These are phyloP conservation scores for Pomatorhinus ruficollis DNA, from an alignment of 2,113 vertebrate genomes.

Conservation along the genomic window DNA sequence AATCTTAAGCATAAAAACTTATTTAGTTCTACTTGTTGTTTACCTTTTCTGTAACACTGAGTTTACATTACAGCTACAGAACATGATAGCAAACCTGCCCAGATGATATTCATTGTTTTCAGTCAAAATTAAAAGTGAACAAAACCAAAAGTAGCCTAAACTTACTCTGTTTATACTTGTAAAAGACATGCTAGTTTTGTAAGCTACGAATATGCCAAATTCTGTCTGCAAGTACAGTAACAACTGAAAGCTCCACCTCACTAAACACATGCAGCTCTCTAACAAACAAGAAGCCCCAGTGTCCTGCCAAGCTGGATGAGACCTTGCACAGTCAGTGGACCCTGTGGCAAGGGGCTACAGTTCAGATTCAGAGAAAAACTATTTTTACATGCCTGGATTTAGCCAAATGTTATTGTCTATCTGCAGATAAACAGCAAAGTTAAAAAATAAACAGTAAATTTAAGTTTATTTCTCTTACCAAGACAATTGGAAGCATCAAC, in stretches of 20 bases:
- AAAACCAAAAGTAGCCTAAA: not conserved
- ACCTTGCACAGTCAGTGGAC: not conserved
- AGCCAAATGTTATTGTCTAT: not conserved
- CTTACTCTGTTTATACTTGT: not conserved
- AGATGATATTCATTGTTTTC: not conserved
- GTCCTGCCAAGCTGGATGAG: not conserved
- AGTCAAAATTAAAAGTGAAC: not conserved
- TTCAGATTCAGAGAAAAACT: not conserved
- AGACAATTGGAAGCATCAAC: constrained; percentile 96
- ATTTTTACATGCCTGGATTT: not conserved
- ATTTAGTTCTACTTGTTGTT: not conserved
- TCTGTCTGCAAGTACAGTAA: not conserved
- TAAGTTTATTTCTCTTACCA: constrained; percentile 76
- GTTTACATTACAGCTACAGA: not conserved
- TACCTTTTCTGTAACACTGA: not conserved
- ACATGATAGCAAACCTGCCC: not conserved
- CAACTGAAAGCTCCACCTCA: not conserved
- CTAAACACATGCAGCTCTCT: not conserved
- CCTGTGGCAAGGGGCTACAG: not conserved
- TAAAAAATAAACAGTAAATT: not conserved
- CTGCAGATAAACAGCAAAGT: not conserved
- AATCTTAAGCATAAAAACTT: not conserved
- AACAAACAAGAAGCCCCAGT: not conserved
- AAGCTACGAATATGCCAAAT: not conserved
- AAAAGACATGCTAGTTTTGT: not conserved